Conservation (phyloP, 2,113 vertebrate species). For the Pachypanchax playfairii region DNA sequence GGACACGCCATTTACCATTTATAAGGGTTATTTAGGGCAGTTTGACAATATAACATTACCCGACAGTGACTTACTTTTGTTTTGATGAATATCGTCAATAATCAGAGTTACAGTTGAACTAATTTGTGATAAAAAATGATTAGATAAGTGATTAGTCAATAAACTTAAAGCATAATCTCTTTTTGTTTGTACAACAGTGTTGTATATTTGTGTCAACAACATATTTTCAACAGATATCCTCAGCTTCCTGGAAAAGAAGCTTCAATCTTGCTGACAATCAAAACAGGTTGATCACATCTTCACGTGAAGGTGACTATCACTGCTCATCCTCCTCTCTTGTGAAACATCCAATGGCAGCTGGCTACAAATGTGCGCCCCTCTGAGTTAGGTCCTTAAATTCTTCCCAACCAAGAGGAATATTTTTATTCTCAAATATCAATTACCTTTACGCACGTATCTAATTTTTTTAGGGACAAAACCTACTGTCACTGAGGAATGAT, state of each 20-base stretch:
- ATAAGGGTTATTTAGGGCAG: no score
- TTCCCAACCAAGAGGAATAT: slow-evolving; percentile 15
- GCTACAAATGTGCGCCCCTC: background rate
- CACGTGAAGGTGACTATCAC: slow-evolving; percentile 17
- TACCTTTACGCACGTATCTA: slow-evolving; percentile 10
- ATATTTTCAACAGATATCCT: no score
- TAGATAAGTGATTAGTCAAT: background rate
- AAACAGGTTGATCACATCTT: background rate
- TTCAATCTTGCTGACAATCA: slow-evolving; percentile 1
- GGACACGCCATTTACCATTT: no score
- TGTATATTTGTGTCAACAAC: background rate
- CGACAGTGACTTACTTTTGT: background rate
- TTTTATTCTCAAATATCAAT: background rate
- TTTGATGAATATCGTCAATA: background rate
- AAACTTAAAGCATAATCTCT: slow-evolving; percentile 6
- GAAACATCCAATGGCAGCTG: no score
- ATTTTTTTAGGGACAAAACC: slow-evolving; percentile 6
- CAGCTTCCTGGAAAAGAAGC: no score
- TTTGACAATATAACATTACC: background rate
- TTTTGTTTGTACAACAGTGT: slow-evolving; percentile 5
- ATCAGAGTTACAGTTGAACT: background rate
- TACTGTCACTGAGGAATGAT: slow-evolving; percentile 3
- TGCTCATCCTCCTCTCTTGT: background rate
- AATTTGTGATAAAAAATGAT: no score
- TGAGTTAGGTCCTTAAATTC: background rate